Percentiles rank a stretch among this genome's conserved stretches.
Evolutionary conservation across 2,888 invertebrate genomes (phyloP).

Genomic region (Apamea crenata): DNA sequence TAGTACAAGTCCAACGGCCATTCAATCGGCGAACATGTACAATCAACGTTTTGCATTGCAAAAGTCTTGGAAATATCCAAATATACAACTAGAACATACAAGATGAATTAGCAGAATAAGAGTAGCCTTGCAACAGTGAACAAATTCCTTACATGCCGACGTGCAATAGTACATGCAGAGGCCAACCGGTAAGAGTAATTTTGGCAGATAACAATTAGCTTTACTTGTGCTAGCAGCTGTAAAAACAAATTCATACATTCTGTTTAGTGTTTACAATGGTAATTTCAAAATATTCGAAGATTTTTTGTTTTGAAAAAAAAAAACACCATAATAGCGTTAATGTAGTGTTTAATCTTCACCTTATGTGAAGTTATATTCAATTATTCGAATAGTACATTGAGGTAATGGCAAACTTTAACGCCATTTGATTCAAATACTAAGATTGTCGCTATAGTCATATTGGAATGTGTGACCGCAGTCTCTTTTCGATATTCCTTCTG

Average conservation of each 20-base stretch:
- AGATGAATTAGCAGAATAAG: constrained; percentile 58
- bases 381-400: constrained; percentile 16
- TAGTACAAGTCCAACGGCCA: constrained; percentile 13
- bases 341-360: constrained; percentile 30
- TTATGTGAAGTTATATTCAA: constrained; percentile 21
- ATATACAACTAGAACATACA: constrained; percentile 41
- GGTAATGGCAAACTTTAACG: neutral
- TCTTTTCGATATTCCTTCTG: neutral
- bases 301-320: constrained; percentile 23
- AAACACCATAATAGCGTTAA: constrained; percentile 15
- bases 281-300: constrained; percentile 48
- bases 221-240: constrained; percentile 44
- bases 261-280: constrained; percentile 56
- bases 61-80: constrained; percentile 44
- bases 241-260: constrained; percentile 45
- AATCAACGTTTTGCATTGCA: constrained; percentile 39
- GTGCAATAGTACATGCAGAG: constrained; percentile 33
- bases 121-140: constrained; percentile 61
- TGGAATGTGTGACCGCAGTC: neutral
- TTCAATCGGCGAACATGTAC: constrained; percentile 13
- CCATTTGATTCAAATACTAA: neutral
- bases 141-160: constrained; percentile 53
- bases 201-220: constrained; percentile 55
- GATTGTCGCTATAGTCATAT: neutral
- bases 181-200: constrained; percentile 57